Evolutionary conservation across 2,797 vertebrate species (phyloP), one percentile per base, ranked within the genome.

Genomic region (Lacerta agilis): DNA sequence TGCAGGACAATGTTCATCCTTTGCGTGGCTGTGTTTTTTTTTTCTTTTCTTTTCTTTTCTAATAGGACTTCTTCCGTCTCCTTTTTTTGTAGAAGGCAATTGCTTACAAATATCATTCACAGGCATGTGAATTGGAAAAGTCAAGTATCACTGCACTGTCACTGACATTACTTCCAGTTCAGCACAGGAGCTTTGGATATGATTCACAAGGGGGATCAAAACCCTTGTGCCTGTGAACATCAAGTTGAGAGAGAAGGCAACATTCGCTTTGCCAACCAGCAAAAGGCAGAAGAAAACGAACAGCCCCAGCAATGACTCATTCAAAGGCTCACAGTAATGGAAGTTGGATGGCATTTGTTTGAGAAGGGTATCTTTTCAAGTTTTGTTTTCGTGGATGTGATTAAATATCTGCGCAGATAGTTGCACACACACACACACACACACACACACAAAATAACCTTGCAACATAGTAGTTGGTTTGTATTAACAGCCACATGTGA

Each of bases 31-130:
- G 61, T 73, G 33, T 33, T 33, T 33, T 33, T 73, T 33, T 33
- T 33, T 33, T 33, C 41, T 58, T 90, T 85, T 78, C 90, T 55
- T 72, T 72, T 61, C 67, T 20, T 38, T 73, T 73, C 15, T 15
- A 36, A 86, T 86, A 92, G 82, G 83, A 76, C 78, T 66, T 77
- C 33, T 38, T 91, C 78, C 29, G 41, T 85, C 77, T 79, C 45
- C 23, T 82, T 82, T 90, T 83, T 66, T 91, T 1, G 79, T 88
- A 91, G 89, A 92, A 80, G 64, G 41, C 29, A 83, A 20, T 90
- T 91, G 69, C 64, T 86, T 36, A n/a, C 6, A 79, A 72, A 73
- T 82, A 71, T 38, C 27, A 76, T 73, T 73, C 27, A 41, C 33
- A 61, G 25, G 36, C 78, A 61, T 72, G 67, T 86, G 38, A n/a